Base-by-base conservation (phyloP, 2,797 vertebrate species). In the Catostomus latipinnis region DNA sequence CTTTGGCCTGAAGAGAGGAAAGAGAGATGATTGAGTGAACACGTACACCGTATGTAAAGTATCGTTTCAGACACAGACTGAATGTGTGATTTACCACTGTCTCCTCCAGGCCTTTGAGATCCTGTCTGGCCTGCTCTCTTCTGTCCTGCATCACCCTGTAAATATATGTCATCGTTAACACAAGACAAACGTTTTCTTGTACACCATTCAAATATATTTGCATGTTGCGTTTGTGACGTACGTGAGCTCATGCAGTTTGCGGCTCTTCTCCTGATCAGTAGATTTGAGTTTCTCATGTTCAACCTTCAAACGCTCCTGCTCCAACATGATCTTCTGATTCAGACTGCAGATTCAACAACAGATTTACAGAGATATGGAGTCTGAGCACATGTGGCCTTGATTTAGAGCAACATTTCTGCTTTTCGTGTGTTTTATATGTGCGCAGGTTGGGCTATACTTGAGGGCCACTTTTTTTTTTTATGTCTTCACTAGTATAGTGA, bases 251-350 rank as follows among this genome's bases (percentile, higher is more conserved):
- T 96, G 95, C 6, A 96, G 87, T 84, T 95, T 96, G 83, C 90
- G 93, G 83, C 93, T 95, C 88, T 96, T 96, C 45, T 96, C 94
- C 81, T 96, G 95, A 90, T 96, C 95, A 13, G 93, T 92, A 0
- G 88, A 85, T 90, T 94, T 94, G 76, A 96, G 83, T 77, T 96
- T 96, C 90, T 96, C 95, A 52, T 96, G 95, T 71, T 96, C 95
- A 3, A 95, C 93, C 87, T 91, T 89, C 18, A 96, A 92, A 61
- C 94, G 92, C 63, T 96, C 95, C 83, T 96, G 95, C 62, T 96
- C 95, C 85, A 96, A 89, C 89, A 96, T 93, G 92, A 96, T 95
- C 89, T 96, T 96, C 92, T 96, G 95, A 88, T 95, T 96, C 92
- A 93, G 92, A 88, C 95, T 96, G 84, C 49, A 71, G 6, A 60